These are phyloP conservation scores for Myiotriccus ornatus DNA, from an alignment of 2,797 vertebrate species.

Conservation along the genomic window DNA sequence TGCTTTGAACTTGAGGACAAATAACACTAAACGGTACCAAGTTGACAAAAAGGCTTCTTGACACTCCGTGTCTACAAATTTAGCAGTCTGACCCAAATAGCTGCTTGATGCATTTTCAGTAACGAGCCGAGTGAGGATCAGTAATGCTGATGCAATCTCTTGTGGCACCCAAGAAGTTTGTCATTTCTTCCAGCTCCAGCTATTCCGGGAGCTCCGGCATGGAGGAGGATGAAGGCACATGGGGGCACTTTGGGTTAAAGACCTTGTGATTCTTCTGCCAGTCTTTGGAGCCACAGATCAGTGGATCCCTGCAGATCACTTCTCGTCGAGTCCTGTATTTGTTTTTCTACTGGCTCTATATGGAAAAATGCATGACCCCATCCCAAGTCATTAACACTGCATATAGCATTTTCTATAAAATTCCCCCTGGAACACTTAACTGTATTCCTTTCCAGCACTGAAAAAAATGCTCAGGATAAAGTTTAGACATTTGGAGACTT, in stretches of 20 bases:
- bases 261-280: neutral
- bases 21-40: slow-evolving; percentile 28
- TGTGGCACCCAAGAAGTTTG: slow-evolving; percentile 53
- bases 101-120: slow-evolving; percentile 35
- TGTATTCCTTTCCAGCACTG: slow-evolving; percentile 33
- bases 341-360: neutral
- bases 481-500: slow-evolving; percentile 52
- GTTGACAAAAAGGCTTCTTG: slow-evolving; percentile 58
- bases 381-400: slow-evolving; percentile 42
- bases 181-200: neutral
- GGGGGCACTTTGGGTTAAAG: neutral
- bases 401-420: slow-evolving; percentile 15
- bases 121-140: slow-evolving; percentile 19
- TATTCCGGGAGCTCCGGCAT: neutral
- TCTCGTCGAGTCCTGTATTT: neutral
- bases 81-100: slow-evolving; percentile 56
- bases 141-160: slow-evolving; percentile 39
- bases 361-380: neutral
- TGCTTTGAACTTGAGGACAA: slow-evolving; percentile 67
- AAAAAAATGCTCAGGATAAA: slow-evolving; percentile 33
- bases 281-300: neutral
- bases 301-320: neutral
- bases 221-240: neutral
- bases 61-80: slow-evolving; percentile 48
- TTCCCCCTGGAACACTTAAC: slow-evolving; percentile 17